These are phyloP conservation scores for Drosophila nikananu DNA, from an alignment of 1,140 invertebrate species.

Conservation along the genomic window DNA sequence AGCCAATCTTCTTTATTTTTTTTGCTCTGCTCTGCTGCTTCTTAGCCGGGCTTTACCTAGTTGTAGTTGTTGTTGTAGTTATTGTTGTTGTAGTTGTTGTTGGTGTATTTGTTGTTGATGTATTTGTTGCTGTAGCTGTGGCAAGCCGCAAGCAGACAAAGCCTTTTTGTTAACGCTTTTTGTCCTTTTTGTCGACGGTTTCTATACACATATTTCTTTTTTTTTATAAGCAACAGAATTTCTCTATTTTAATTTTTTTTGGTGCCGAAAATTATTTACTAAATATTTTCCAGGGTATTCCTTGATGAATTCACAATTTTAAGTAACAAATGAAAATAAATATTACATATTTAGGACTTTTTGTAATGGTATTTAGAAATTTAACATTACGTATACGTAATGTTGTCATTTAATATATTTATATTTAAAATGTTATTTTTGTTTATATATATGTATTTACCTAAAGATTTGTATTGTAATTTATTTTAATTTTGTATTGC, in stretches of 20 bases:
- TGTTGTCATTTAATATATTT: neutral
- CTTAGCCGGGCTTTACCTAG: slow-evolving; percentile 24
- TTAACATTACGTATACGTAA: neutral
- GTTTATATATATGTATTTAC: neutral
- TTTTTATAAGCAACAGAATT: slow-evolving; percentile 24
- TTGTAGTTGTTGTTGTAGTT: neutral
- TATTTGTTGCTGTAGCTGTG: slow-evolving; percentile 24
- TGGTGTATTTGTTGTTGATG: slow-evolving; percentile 9
- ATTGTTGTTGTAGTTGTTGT: slow-evolving; percentile 21
- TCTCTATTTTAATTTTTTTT: slow-evolving; percentile 19
- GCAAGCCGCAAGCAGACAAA: slow-evolving; percentile 66
- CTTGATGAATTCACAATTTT: neutral
- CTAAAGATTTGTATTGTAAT: no score
- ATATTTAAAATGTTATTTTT: neutral
- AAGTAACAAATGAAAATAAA: neutral
- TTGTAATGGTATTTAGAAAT: neutral
- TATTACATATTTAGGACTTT: neutral
- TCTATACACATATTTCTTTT: slow-evolving; percentile 25
- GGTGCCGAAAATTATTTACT: neutral
- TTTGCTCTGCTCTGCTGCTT: slow-evolving; percentile 40
- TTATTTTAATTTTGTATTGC: neutral
- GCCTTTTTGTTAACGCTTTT: slow-evolving; percentile 58
- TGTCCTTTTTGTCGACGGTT: slow-evolving; percentile 30
- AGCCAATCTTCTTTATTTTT: slow-evolving; percentile 6
- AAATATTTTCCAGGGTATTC: neutral